phyloP scores from a whole-genome alignment of 1,140 invertebrate species.

The Drosophila parvula region DNA sequence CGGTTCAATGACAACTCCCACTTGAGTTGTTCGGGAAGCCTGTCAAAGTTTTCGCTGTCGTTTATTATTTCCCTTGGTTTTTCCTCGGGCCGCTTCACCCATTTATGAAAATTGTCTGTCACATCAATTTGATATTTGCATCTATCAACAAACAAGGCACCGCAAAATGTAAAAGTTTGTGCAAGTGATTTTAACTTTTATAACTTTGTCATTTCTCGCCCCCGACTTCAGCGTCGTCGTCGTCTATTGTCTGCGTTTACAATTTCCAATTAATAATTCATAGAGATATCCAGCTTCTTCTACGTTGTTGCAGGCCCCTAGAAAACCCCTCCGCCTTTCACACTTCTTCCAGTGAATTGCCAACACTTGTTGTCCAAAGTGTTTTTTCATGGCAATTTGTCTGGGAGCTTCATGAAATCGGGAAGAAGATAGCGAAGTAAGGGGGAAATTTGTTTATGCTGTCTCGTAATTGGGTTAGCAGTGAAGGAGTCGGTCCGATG shows the following conservation, averaged over 20 bases:
- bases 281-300: conserved; percentile 58
- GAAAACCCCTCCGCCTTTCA: conserved; percentile 3
- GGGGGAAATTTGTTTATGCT: conserved; percentile 60
- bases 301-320: conserved; percentile 16
- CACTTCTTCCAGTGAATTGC: conserved; percentile 20
- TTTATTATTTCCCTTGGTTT: conserved; percentile 26
- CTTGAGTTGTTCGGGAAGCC: conserved; percentile 17
- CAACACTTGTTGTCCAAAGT: conserved; percentile 69
- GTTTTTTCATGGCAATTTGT: conserved; percentile 77
- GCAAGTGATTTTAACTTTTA: conserved; percentile 73
- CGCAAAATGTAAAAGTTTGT: conserved; percentile 72
- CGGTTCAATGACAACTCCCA: conserved; percentile 41
- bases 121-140: conserved; percentile 67
- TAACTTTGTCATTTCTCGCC: conserved; percentile 33
- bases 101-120: conserved; percentile 61
- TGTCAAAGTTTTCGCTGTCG: conserved; percentile 37
- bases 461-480: conserved; percentile 70
- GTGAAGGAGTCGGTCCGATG: conserved; percentile 37
- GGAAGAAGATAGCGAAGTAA: conserved; percentile 26
- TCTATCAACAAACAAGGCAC: conserved; percentile 59
- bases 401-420: conserved; percentile 38
- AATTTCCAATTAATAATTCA: conserved; percentile 79
- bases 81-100: conserved; percentile 26
- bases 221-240: neutral
- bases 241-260: conserved; percentile 44